These are phyloP conservation scores for Eupithecia insigniata DNA, from an alignment of 2,888 invertebrate species.

Conservation along the genomic window DNA sequence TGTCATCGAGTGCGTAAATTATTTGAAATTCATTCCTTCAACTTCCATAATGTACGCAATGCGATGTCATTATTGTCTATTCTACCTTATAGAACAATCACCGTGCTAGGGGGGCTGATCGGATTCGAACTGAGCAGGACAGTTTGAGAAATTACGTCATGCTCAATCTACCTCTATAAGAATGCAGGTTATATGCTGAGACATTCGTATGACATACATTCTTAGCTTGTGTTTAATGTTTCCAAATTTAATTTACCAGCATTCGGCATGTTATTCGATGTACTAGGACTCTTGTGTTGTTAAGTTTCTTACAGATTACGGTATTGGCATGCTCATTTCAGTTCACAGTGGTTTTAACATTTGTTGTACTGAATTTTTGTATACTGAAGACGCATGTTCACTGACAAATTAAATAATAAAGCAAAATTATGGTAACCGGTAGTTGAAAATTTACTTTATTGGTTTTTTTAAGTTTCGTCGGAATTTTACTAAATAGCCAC, in stretches of 20 bases:
- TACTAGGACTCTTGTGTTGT: background rate
- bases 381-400: background rate
- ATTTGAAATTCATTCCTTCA: too few relatives aligned
- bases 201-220: constrained; percentile 20
- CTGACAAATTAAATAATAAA: background rate
- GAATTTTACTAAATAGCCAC: background rate
- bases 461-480: too few relatives aligned
- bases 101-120: too few relatives aligned
- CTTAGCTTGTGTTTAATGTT: constrained; percentile 31
- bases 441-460: background rate
- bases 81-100: too few relatives aligned
- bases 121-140: background rate
- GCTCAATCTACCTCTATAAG: background rate
- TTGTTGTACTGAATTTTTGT: background rate
- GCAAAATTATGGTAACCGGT: background rate
- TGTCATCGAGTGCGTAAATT: too few relatives aligned
- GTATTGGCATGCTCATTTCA: constrained; percentile 15
- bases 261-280: constrained; percentile 34
- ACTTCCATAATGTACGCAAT: too few relatives aligned
- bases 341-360: background rate
- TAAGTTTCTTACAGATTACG: background rate
- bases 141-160: background rate
- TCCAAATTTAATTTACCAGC: constrained; percentile 33
- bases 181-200: background rate
- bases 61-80: too few relatives aligned